These are phyloP conservation scores for Gymnobelideus leadbeateri DNA, from an alignment of 2,113 vertebrate genomes.

Conservation along the genomic window DNA sequence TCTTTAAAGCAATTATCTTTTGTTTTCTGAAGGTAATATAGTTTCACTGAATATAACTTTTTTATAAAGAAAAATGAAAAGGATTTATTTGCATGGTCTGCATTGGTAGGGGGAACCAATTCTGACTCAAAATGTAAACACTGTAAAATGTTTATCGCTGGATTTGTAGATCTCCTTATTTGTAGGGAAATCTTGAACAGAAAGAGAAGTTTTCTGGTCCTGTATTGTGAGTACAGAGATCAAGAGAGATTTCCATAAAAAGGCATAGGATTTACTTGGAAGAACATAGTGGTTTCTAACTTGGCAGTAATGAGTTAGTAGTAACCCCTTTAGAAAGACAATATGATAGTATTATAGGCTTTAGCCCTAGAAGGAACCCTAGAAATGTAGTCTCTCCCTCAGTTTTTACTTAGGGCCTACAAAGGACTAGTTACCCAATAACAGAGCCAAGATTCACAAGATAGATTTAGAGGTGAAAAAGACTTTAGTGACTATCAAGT, in stretches of 20 bases:
- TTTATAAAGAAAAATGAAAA: conserved; percentile 63
- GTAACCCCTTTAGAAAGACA: conserved; percentile 81
- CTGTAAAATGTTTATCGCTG: conserved; percentile 80
- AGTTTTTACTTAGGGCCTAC: not conserved
- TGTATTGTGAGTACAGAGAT: conserved; percentile 71
- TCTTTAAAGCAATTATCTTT: conserved; percentile 40
- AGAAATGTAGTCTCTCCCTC: not conserved
- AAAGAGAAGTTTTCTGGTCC: conserved; percentile 80
- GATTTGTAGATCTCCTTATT: conserved; percentile 84
- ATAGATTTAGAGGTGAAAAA: not conserved
- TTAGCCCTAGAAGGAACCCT: not conserved
- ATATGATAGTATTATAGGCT: not conserved
- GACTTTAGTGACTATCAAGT: not conserved
- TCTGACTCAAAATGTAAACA: conserved; percentile 81
- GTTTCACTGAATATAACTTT: conserved; percentile 31
- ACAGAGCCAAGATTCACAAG: not conserved
- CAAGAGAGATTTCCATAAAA: conserved; percentile 88
- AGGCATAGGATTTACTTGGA: conserved; percentile 86
- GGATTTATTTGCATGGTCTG: conserved; percentile 58
- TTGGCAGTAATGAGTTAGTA: conserved; percentile 81
- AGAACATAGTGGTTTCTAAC: conserved; percentile 77
- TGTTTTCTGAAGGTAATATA: conserved; percentile 43
- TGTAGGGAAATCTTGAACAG: conserved; percentile 83
- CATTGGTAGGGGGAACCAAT: conserved; percentile 71
- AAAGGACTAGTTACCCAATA: not conserved